phyloP scores from a whole-genome alignment of 2,888 invertebrate species.

The Tyria jacobaeae region DNA sequence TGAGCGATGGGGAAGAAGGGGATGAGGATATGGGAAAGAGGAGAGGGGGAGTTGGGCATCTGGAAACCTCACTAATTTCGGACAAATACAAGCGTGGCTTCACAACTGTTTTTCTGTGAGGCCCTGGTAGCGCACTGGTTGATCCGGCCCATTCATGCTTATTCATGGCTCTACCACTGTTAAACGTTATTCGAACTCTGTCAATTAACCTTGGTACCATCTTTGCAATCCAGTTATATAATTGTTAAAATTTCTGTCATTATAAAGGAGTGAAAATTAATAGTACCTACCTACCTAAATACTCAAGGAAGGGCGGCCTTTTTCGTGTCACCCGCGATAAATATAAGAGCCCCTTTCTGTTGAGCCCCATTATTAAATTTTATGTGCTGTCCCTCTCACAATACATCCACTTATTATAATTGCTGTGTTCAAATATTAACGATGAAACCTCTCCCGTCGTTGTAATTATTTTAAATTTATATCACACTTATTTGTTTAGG shows the following conservation, averaged over 20 bases:
- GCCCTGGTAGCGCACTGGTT: too few species aligned
- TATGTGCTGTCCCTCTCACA: conserved; percentile 52
- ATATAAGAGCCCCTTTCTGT: conserved; percentile 53
- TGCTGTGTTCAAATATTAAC: conserved; percentile 62
- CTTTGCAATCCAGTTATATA: conserved; percentile 24
- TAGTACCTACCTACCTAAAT: conserved; percentile 33
- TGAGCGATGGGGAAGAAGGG: too few species aligned
- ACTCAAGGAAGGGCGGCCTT: conserved; percentile 38
- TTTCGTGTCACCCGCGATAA: conserved; percentile 50
- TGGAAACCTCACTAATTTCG: too few species aligned
- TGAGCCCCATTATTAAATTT: conserved; percentile 60
- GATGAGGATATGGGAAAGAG: too few species aligned
- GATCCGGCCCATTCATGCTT: too few species aligned
- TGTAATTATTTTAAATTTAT: conserved; percentile 30
- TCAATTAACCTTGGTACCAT: neutral
- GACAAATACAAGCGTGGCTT: too few species aligned
- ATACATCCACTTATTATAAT: conserved; percentile 62
- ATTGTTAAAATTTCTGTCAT: conserved; percentile 32
- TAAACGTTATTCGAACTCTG: too few species aligned
- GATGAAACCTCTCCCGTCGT: conserved; percentile 24
- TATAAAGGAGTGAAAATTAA: conserved; percentile 53
- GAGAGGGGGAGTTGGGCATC: too few species aligned
- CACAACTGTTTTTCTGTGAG: too few species aligned
- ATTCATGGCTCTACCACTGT: too few species aligned
- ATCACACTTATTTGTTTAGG: conserved; percentile 21